phyloP scores from a whole-genome alignment of 2,797 vertebrate genomes.

The Sebastes minor region DNA sequence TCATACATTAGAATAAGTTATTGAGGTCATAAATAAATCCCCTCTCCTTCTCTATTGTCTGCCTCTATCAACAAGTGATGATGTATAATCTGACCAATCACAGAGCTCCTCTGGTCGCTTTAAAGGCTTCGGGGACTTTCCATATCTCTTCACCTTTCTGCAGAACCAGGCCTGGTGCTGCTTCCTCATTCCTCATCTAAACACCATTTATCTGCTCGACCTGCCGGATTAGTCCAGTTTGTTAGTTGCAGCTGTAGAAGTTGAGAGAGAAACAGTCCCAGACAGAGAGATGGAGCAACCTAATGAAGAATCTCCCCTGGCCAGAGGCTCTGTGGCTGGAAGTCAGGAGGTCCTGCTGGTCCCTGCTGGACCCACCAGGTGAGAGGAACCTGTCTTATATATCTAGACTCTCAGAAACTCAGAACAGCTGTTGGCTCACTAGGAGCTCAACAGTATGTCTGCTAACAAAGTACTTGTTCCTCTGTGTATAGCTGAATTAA shows the following conservation, averaged over 20 bases:
- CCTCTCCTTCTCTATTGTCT: slow-evolving; percentile 21
- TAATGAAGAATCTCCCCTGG: slow-evolving; percentile 41
- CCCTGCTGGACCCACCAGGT: slow-evolving; percentile 31
- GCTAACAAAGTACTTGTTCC: neutral
- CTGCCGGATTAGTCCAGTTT: neutral
- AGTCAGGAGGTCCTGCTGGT: slow-evolving; percentile 43
- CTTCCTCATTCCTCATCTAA: slow-evolving; percentile 31
- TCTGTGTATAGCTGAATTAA: neutral
- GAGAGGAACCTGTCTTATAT: slow-evolving; percentile 13
- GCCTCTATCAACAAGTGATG: slow-evolving; percentile 77
- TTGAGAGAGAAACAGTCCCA: neutral
- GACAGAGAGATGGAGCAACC: slow-evolving; percentile 34
- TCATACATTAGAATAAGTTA: neutral
- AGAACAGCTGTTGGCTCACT: neutral
- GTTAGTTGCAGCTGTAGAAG: neutral
- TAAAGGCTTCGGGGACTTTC: slow-evolving; percentile 20
- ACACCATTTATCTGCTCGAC: neutral
- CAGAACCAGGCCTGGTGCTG: neutral
- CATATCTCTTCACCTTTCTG: slow-evolving; percentile 6
- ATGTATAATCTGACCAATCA: slow-evolving; percentile 56
- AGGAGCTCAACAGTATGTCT: neutral
- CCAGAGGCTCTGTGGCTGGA: slow-evolving; percentile 15
- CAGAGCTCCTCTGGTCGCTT: neutral
- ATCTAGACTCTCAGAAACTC: neutral
- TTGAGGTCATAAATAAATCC: no score